Conservation (phyloP, 2,888 invertebrate species). For the Cosmia pyralina region DNA sequence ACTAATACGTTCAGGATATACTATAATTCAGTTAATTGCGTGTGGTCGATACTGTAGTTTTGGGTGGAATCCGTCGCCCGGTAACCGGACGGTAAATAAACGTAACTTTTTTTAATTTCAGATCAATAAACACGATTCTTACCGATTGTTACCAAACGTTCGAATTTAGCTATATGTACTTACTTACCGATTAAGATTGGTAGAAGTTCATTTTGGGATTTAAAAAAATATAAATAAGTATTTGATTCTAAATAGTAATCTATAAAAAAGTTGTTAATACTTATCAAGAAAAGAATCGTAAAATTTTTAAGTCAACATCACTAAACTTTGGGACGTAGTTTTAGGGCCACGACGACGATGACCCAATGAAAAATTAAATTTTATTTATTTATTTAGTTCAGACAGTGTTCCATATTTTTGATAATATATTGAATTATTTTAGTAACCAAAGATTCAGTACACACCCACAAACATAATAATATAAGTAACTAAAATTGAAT, state of each 20-base stretch:
- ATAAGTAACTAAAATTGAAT: too few species aligned
- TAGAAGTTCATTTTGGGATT: too few species aligned
- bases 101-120: neutral
- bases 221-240: neutral
- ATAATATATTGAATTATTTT: too few species aligned
- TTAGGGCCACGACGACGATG: neutral
- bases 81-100: slow-evolving; percentile 71
- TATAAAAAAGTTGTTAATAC: too few species aligned
- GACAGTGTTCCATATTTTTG: too few species aligned
- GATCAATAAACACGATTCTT: neutral
- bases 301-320: too few species aligned
- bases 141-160: neutral
- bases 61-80: slow-evolving; percentile 62
- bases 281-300: too few species aligned
- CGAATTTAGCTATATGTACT: neutral
- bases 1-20: slow-evolving; percentile 25
- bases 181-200: too few species aligned
- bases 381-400: too few species aligned
- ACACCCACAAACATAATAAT: too few species aligned
- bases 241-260: neutral
- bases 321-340: neutral
- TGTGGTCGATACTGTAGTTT: slow-evolving; percentile 74
- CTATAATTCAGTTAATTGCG: slow-evolving; percentile 44
- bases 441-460: too few species aligned
- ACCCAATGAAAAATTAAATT: too few species aligned